These are phyloP conservation scores for Lutjanus argentimaculatus DNA, from an alignment of 2,797 vertebrate species.

Conservation along the genomic window DNA sequence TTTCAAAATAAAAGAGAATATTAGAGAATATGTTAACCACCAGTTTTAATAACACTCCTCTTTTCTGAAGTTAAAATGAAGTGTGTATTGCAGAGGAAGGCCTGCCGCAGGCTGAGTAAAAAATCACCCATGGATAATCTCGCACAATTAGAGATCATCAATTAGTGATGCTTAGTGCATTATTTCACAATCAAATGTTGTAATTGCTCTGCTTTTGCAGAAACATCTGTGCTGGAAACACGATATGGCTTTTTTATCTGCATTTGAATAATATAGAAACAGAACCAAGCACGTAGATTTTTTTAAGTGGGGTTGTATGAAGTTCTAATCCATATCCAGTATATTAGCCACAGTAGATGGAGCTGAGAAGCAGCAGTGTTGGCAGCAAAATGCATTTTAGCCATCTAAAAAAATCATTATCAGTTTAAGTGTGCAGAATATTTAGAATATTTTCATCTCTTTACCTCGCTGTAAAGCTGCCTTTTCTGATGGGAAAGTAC, in stretches of 20 bases:
- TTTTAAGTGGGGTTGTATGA: too few species aligned
- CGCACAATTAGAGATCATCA: constrained; percentile 34
- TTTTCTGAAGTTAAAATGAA: neutral
- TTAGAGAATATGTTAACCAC: neutral
- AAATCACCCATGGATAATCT: constrained; percentile 29
- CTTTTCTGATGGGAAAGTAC: too few species aligned
- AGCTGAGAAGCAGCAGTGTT: too few species aligned
- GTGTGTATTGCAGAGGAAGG: neutral
- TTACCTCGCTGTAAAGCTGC: too few species aligned
- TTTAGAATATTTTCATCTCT: too few species aligned
- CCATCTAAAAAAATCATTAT: too few species aligned
- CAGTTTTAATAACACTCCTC: neutral
- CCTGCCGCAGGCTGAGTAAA: constrained; percentile 13
- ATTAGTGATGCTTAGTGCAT: constrained; percentile 39
- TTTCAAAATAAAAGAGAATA: neutral
- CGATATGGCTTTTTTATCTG: constrained; percentile 41
- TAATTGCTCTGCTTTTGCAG: constrained; percentile 28
- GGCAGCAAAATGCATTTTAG: too few species aligned
- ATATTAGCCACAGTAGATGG: too few species aligned
- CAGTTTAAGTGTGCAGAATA: too few species aligned
- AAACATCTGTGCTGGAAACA: constrained; percentile 16
- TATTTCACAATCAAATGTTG: constrained; percentile 37
- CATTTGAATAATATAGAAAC: constrained; percentile 16
- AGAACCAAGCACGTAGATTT: constrained; percentile 18
- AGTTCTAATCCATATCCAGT: too few species aligned